Evolutionary conservation across 2,113 vertebrate species (phyloP).

Genomic region (Paradoxurus hermaphroditus): DNA sequence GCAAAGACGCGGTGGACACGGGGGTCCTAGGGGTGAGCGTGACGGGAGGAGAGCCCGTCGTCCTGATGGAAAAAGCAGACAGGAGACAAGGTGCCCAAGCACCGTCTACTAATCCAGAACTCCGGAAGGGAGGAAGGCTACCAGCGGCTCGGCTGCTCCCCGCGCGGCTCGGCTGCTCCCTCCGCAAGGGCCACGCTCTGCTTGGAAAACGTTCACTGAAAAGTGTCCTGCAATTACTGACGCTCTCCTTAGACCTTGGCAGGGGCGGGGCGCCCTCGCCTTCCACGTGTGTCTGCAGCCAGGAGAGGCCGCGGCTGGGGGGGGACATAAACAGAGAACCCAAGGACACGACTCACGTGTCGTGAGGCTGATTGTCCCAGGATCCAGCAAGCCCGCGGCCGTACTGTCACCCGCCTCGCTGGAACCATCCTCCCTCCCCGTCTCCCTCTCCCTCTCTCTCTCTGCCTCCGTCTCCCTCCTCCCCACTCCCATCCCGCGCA

Average conservation of each 20-base stretch:
- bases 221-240: constrained; percentile 76
- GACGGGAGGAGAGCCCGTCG: constrained; percentile 39
- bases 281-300: constrained; percentile 42
- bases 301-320: neutral
- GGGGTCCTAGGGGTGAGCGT: constrained; percentile 60
- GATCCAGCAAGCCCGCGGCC: neutral
- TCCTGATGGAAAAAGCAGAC: constrained; percentile 51
- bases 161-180: constrained; percentile 45
- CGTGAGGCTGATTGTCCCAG: constrained; percentile 63
- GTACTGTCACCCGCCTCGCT: neutral
- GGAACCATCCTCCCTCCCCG: neutral
- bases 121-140: neutral
- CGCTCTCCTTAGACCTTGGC: constrained; percentile 78
- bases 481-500: neutral
- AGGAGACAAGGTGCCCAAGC: constrained; percentile 24
- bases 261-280: constrained; percentile 46
- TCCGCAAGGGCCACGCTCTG: constrained; percentile 79
- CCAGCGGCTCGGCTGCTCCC: constrained; percentile 33
- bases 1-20: constrained; percentile 41
- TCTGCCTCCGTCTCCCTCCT: neutral
- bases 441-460: too few relatives aligned
- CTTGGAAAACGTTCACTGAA: constrained; percentile 81
- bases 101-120: neutral
- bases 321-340: neutral
- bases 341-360: constrained; percentile 24